phyloP scores from a whole-genome alignment of 1,140 invertebrate species.

The Neodiprion lecontei region DNA sequence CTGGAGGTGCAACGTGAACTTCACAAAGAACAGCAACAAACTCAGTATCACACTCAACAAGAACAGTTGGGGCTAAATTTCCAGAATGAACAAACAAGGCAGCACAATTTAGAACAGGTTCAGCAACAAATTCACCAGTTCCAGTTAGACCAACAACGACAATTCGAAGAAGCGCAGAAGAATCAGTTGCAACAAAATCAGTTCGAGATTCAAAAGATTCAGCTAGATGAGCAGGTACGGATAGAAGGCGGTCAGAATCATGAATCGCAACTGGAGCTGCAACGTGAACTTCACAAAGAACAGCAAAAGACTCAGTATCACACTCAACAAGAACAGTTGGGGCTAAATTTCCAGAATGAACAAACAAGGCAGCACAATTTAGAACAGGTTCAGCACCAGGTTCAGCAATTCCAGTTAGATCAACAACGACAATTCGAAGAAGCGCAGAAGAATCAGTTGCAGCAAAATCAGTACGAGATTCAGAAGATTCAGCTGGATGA shows the following conservation, averaged over 20 bases:
- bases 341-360: too few relatives aligned
- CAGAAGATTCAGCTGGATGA: neutral
- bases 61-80: too few relatives aligned
- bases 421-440: neutral
- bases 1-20: neutral
- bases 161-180: neutral
- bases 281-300: neutral
- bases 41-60: neutral
- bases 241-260: neutral
- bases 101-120: neutral
- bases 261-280: neutral
- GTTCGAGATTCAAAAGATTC: neutral
- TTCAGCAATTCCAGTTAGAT: neutral
- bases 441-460: too few relatives aligned
- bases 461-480: too few relatives aligned
- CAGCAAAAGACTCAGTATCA: neutral
- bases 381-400: too few relatives aligned
- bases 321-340: too few relatives aligned
- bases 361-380: too few relatives aligned
- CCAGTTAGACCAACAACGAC: neutral
- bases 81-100: too few relatives aligned
- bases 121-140: neutral
- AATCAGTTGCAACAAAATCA: too few relatives aligned
- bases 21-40: neutral
- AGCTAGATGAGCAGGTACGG: neutral